These are phyloP conservation scores for Glyphotaelius pellucidus DNA, from an alignment of 2,888 invertebrate species.

Conservation along the genomic window DNA sequence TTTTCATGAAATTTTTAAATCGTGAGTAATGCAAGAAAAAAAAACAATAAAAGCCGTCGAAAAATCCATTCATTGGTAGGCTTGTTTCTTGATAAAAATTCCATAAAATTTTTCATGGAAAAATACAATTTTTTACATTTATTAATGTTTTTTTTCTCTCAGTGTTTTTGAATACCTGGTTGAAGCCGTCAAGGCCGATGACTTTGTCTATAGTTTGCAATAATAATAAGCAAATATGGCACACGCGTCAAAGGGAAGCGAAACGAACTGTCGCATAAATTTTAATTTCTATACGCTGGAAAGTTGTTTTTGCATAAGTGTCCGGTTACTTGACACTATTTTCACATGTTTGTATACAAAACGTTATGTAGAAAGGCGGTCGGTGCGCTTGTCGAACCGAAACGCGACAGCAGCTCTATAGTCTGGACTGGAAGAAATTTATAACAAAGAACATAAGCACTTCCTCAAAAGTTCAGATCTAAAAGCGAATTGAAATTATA, in stretches of 20 bases:
- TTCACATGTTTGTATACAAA: not conserved
- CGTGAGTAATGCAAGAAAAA: not conserved
- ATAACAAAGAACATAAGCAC: not conserved
- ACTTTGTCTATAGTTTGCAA: conserved; percentile 7
- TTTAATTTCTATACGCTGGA: not conserved
- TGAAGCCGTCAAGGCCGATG: conserved; percentile 33
- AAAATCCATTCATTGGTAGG: not conserved
- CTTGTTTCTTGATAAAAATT: not conserved
- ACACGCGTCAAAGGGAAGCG: conserved; percentile 12
- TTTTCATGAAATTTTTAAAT: not conserved
- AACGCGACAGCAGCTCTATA: conserved; percentile 19
- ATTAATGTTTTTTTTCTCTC: not conserved
- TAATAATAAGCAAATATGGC: not conserved
- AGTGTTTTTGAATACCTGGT: not conserved
- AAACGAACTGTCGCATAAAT: not conserved
- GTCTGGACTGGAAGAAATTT: not conserved
- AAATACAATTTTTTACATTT: not conserved
- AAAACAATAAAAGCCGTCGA: not conserved
- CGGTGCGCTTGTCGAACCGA: conserved; percentile 16
- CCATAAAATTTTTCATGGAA: not conserved
- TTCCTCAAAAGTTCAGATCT: not conserved
- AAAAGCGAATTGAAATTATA: not conserved
- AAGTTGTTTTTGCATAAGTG: not conserved
- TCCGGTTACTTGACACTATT: not conserved
- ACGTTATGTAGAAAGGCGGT: conserved; percentile 40